Conservation (phyloP, 2,888 invertebrate genomes). For the Parnassius apollo region DNA sequence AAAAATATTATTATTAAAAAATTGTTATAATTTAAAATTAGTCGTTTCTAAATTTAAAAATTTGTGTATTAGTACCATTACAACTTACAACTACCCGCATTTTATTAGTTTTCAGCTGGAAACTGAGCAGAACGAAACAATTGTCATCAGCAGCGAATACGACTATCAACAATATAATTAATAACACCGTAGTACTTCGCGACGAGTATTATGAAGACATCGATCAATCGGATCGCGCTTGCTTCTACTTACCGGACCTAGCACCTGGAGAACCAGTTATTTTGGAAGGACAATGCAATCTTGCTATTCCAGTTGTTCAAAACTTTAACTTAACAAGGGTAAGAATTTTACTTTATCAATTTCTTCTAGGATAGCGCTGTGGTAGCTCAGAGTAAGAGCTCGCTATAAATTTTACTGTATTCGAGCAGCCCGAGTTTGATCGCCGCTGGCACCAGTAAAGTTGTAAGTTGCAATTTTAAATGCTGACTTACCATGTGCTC, state of each 20-base stretch:
- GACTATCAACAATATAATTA: slow-evolving; percentile 43
- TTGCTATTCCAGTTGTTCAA: slow-evolving; percentile 42
- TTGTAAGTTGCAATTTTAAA: no score
- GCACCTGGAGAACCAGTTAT: slow-evolving; percentile 44
- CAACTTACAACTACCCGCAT: no score
- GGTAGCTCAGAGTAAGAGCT: no score
- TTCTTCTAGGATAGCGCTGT: no score
- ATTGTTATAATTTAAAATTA: no score
- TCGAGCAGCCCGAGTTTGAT: no score
- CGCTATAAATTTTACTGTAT: no score
- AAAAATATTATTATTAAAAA: no score
- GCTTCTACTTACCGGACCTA: slow-evolving; percentile 58
- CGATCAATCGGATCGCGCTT: slow-evolving; percentile 47
- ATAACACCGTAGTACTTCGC: slow-evolving; percentile 43
- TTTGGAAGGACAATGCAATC: slow-evolving; percentile 56
- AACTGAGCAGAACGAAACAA: slow-evolving; percentile 51
- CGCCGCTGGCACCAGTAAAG: no score
- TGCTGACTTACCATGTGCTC: no score
- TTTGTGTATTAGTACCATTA: no score
- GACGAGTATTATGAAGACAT: slow-evolving; percentile 49
- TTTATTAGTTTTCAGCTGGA: slow-evolving; percentile 63
- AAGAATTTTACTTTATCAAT: slow-evolving; percentile 28
- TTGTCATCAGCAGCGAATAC: slow-evolving; percentile 36
- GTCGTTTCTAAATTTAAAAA: no score
- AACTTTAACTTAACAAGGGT: slow-evolving; percentile 49